Base-by-base conservation (phyloP, 2,797 vertebrate genomes). In the Threskiornis aethiopicus region DNA sequence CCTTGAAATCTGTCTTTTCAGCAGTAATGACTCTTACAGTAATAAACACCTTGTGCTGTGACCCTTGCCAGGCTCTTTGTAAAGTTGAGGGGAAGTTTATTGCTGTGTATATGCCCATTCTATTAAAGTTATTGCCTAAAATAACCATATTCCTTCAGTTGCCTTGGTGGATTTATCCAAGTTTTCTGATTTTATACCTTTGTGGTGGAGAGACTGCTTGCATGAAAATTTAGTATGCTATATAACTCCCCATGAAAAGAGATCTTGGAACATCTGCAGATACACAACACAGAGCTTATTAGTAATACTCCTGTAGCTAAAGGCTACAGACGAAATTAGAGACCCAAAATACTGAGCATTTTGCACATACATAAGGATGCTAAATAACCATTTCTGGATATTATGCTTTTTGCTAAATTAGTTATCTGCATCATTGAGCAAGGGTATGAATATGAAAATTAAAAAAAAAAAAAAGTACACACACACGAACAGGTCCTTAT, bases 221-320 rank as follows among this genome's bases (percentile, higher is more conserved):
- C 81, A 78, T 71, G 81, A 82, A 54, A 92, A 78, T 91, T 93
- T 54, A 76, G 54, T 39, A 25, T 28, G 41, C 91, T n/a, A 5
- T n/a, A 18, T 39, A 94, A 64, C 47, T 84, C 54, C 58, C 33
- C 57, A 1, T 12, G 81, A 72, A 89, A 76, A 76, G 49, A 67
- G 65, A 71, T 77, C n/a, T 8, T 54, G 73, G 55, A 90, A 84
- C 75, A 92, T 54, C 94, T 95, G 93, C 81, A 91, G 78, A 41
- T 59, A 72, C 42, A 76, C 52, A 54, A 33, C 47, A 64, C 0
- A 0, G 44, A 83, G 61, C 37, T 90, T 84, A 80, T 93, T 93
- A 90, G 73, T 92, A 92, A 87, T 41, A 62, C 47, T 88, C 39
- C 65, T 51, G 47, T 58, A 87, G 93, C 90, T 79, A 62, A 86